Evolutionary conservation across 64 coral and sea anemone genomes (phyloP).

Genomic region (Montipora cactus): DNA sequence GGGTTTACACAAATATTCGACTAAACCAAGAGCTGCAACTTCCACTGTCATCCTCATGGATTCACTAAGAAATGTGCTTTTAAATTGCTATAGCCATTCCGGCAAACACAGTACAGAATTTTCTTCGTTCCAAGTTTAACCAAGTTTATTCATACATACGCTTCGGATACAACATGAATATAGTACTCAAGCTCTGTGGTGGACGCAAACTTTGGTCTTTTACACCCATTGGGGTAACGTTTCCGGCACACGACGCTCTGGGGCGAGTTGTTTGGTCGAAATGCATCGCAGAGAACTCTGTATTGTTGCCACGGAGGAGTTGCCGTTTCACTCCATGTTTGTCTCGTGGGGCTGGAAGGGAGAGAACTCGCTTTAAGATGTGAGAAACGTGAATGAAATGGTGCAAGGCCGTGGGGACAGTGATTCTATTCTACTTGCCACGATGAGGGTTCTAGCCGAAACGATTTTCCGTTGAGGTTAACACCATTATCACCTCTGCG

Average conservation of each 20-base stretch:
- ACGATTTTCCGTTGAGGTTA: background rate
- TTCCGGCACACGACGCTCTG: background rate
- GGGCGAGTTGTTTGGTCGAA: background rate
- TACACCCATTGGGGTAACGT: background rate
- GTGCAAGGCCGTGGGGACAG: background rate
- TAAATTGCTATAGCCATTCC: background rate
- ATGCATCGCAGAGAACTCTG: slow-evolving; percentile 23
- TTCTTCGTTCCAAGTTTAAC: background rate
- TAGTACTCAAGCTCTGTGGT: slow-evolving; percentile 14
- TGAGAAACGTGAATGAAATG: background rate
- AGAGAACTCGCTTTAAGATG: slow-evolving; percentile 6
- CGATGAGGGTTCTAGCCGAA: background rate
- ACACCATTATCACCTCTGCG: background rate
- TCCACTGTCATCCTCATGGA: too few relatives aligned
- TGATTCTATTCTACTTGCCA: background rate
- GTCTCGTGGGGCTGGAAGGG: background rate
- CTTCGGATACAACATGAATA: slow-evolving; percentile 11
- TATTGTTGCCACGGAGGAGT: slow-evolving; percentile 25
- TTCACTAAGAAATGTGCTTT: background rate
- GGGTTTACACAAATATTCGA: too few relatives aligned
- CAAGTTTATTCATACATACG: too few relatives aligned
- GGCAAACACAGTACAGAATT: background rate
- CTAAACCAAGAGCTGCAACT: too few relatives aligned
- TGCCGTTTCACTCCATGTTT: background rate
- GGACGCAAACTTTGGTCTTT: slow-evolving; percentile 25